Conservation (phyloP, 2,797 vertebrate genomes). For the Salmo trutta region DNA sequence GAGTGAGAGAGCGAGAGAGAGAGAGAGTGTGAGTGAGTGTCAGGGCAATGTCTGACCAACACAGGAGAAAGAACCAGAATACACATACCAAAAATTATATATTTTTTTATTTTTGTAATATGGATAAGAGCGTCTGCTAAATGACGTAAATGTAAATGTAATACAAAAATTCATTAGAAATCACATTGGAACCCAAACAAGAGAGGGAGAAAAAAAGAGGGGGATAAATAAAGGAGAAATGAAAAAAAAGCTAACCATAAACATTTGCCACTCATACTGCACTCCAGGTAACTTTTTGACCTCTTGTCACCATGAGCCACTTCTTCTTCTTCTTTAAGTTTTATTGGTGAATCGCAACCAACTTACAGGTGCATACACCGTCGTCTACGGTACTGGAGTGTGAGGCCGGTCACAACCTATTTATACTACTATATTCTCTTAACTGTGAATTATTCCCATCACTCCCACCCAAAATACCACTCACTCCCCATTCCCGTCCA, state of each 20-base stretch:
- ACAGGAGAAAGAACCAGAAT: slow-evolving; percentile 14
- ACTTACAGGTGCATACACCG: too few species aligned
- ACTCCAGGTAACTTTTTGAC: slow-evolving; percentile 37
- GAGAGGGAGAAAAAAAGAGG: slow-evolving; percentile 67
- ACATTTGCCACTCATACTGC: slow-evolving; percentile 35
- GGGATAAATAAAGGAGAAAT: slow-evolving; percentile 35
- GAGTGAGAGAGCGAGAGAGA: too few species aligned
- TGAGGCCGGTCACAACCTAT: too few species aligned
- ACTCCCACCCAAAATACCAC: too few species aligned
- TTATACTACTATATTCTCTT: too few species aligned
- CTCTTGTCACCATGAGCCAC: slow-evolving; percentile 37
- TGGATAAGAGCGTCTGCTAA: too few species aligned
- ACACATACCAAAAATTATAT: slow-evolving; percentile 40
- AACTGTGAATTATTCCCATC: slow-evolving; percentile 8
- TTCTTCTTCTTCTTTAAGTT: slow-evolving; percentile 17
- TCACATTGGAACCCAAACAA: slow-evolving; percentile 48
- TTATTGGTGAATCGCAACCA: too few species aligned
- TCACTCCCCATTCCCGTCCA: too few species aligned
- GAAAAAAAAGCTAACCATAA: slow-evolving; percentile 40
- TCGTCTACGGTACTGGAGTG: too few species aligned
- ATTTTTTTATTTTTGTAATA: slow-evolving; percentile 66
- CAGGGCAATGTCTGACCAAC: slow-evolving; percentile 8
- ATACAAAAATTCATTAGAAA: slow-evolving; percentile 72
- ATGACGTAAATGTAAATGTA: too few species aligned
- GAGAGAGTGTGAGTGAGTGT: background rate